A percentile compares a stretch with the other conserved stretches of the same genome.
Evolutionary conservation across 2,113 vertebrate genomes (phyloP).

Genomic region (Takifugu bimaculatus): DNA sequence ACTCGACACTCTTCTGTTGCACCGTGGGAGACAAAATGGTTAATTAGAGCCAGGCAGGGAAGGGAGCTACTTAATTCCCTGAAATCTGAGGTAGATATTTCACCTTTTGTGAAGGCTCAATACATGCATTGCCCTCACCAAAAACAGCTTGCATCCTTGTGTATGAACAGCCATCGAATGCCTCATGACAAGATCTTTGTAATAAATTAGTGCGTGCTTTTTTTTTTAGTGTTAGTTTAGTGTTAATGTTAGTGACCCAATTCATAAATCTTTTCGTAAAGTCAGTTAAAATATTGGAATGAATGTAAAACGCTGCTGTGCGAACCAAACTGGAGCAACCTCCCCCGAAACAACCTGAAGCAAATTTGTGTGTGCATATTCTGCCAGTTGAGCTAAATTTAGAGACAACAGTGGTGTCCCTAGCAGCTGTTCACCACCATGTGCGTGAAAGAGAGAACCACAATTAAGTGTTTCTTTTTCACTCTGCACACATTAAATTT

Average conservation of each 20-base stretch:
- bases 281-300: slow-evolving; percentile 5
- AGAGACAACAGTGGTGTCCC: slow-evolving; percentile 47
- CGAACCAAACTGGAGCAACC: background rate
- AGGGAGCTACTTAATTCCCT: slow-evolving; percentile 32
- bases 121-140: slow-evolving; percentile 12
- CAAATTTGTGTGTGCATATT: slow-evolving; percentile 8
- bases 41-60: slow-evolving; percentile 27
- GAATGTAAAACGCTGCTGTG: background rate
- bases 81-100: slow-evolving; percentile 33
- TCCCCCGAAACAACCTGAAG: slow-evolving; percentile 10
- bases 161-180: background rate
- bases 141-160: slow-evolving; percentile 4
- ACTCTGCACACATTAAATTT: background rate
- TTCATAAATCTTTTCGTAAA: background rate
- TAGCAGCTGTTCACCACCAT: slow-evolving; percentile 51
- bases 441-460: slow-evolving; percentile 22
- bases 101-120: slow-evolving; percentile 32
- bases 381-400: slow-evolving; percentile 54
- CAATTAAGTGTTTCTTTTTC: slow-evolving; percentile 11
- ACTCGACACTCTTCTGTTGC: slow-evolving; percentile 20
- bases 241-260: background rate
- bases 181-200: background rate
- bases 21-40: slow-evolving; percentile 29
- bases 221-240: background rate
- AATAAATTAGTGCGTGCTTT: background rate